phyloP scores from a whole-genome alignment of 2,113 vertebrate genomes.

The Puma concolor region DNA sequence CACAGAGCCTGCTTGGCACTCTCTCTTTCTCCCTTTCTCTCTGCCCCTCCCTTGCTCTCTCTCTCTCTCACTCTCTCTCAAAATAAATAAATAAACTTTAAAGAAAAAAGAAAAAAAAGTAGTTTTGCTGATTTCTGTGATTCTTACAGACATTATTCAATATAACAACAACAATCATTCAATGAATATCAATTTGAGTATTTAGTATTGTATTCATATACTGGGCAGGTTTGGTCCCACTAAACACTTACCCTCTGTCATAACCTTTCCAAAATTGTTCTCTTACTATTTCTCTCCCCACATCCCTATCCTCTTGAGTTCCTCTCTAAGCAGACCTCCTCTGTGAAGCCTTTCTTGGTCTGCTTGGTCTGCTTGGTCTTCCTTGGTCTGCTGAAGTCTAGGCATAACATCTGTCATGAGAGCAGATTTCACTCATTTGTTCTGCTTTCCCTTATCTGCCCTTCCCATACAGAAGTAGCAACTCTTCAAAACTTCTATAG shows the following conservation, averaged over 20 bases:
- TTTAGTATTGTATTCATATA: background rate
- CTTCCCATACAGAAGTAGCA: background rate
- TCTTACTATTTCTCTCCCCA: background rate
- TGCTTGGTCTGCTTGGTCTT: background rate
- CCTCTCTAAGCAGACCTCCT: background rate
- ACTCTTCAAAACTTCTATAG: background rate
- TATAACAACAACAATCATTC: background rate
- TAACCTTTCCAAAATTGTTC: background rate
- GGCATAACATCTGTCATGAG: background rate
- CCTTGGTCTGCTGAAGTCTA: background rate
- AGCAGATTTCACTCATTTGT: background rate
- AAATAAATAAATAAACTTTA: too few relatives aligned
- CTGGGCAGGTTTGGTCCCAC: background rate
- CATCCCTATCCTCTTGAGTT: background rate
- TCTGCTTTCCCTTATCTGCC: background rate
- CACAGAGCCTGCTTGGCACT: too few relatives aligned
- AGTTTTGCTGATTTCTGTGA: background rate
- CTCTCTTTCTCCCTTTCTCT: too few relatives aligned
- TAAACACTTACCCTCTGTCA: background rate
- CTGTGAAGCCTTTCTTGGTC: background rate
- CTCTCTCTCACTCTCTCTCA: too few relatives aligned
- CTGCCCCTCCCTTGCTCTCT: too few relatives aligned
- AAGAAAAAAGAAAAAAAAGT: background rate
- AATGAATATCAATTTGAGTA: background rate
- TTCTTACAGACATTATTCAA: background rate